Evolutionary conservation across 2,888 invertebrate genomes (phyloP).

Genomic region (Andrena marginata): DNA sequence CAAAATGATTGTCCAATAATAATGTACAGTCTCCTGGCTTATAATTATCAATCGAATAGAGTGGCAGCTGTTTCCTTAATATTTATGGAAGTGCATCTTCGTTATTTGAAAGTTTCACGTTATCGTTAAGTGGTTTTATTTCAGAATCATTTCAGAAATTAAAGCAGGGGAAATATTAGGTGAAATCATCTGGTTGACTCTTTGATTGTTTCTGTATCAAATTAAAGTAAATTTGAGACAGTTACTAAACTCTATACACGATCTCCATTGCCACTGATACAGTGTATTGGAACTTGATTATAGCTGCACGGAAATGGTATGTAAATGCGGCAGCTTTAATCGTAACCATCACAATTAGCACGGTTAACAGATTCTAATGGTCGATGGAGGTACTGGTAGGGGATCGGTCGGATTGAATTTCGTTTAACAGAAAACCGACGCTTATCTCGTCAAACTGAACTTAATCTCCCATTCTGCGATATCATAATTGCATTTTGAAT

Average conservation of each 20-base stretch:
- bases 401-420: slow-evolving; percentile 33
- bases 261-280: slow-evolving; percentile 3
- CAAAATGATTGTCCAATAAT: background rate
- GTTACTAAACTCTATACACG: too few species aligned
- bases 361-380: slow-evolving; percentile 53
- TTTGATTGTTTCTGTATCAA: too few species aligned
- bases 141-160: too few species aligned
- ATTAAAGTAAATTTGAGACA: too few species aligned
- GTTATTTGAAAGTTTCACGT: too few species aligned
- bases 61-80: too few species aligned
- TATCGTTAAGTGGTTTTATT: too few species aligned
- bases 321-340: slow-evolving; percentile 41
- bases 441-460: background rate
- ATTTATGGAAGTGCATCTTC: too few species aligned
- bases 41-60: too few species aligned
- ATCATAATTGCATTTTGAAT: background rate
- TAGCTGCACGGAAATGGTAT: slow-evolving; percentile 24
- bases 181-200: too few species aligned
- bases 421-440: slow-evolving; percentile 35
- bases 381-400: slow-evolving; percentile 8
- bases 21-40: background rate
- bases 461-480: background rate
- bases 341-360: slow-evolving; percentile 53
- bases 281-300: background rate
- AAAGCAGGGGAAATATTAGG: too few species aligned